Base-by-base conservation (phyloP, 2,797 vertebrate genomes). In the Phoxinus dragarum region DNA sequence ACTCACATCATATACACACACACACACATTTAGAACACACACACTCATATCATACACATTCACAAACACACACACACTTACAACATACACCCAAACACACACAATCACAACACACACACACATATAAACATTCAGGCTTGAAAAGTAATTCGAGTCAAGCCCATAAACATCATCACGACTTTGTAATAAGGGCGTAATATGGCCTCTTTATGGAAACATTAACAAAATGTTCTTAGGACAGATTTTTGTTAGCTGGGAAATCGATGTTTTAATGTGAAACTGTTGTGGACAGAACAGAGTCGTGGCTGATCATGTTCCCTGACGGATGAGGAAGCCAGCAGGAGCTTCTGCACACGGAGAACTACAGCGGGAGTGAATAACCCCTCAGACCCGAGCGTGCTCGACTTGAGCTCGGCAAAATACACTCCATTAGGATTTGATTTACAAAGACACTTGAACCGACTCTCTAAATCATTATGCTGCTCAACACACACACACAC, bases 381-480 rank as follows among this genome's bases (percentile, higher is more conserved):
- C 7, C 12, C 23, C 71, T 31, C 44, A 52, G 9, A 66, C n/a
- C 1, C 27, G 54, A 11, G 4, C 54, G 36, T 78, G 75, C 75
- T 61, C 19, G 17, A 66, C 38, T 79, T 6, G 3, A 44, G 17
- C 4, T 31, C 5, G 9, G 5, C 4, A 34, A 44, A 79, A 79
- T 31, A 44, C 40, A 79, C 75, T 77, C 16, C 7, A 79, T 79
- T 34, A 79, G 27, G 59, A 47, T 23, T 21, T 47, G 8, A 61
- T 79, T 79, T 66, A 27, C 27, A 47, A 34, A 66, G 23, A 78
- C 75, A 54, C 34, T 14, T 78, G 23, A 66, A 44, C 59, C 1
- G 0, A 21, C 59, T 79, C 59, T 47, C n/a, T 56, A 86, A 83
- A 81, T 54, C 54, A 42, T 78, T 61, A 61, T 1, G 23, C 36